Evolutionary conservation across 92 coral and sea anemone genomes (phyloP).

Genomic region (Siderastrea siderea): DNA sequence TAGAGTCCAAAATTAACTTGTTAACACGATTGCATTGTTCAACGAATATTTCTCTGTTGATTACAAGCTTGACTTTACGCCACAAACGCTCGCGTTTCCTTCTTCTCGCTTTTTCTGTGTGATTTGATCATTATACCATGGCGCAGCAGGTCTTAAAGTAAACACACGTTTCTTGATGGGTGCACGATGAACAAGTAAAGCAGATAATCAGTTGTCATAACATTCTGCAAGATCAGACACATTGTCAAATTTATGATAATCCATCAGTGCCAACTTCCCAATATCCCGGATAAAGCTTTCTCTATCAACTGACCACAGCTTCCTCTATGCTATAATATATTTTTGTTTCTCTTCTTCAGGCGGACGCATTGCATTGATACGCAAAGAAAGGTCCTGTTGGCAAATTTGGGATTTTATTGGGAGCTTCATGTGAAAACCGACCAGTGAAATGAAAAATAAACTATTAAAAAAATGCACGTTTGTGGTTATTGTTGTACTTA

Average conservation of each 20-base stretch:
- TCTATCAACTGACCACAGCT: constrained; percentile 15
- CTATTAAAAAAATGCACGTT: too few species aligned
- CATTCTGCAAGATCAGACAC: constrained; percentile 18
- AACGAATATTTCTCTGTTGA: constrained; percentile 27
- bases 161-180: constrained; percentile 43
- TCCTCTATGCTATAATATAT: constrained; percentile 7
- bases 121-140: constrained; percentile 45
- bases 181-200: constrained; percentile 29
- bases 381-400: too few species aligned
- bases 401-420: too few species aligned
- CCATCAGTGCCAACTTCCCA: neutral
- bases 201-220: constrained; percentile 27
- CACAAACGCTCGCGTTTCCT: constrained; percentile 36
- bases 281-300: constrained; percentile 28
- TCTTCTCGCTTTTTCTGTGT: constrained; percentile 10
- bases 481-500: too few species aligned
- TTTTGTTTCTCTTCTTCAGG: too few species aligned
- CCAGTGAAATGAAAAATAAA: too few species aligned
- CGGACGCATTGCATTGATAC: too few species aligned
- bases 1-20: constrained; percentile 27
- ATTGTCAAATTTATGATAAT: neutral
- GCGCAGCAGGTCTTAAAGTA: constrained; percentile 49
- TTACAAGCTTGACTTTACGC: constrained; percentile 7
- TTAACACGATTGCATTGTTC: constrained; percentile 44
- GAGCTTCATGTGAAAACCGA: too few species aligned